These are phyloP conservation scores for Acronicta aceris DNA, from an alignment of 2,888 invertebrate species.

Conservation along the genomic window DNA sequence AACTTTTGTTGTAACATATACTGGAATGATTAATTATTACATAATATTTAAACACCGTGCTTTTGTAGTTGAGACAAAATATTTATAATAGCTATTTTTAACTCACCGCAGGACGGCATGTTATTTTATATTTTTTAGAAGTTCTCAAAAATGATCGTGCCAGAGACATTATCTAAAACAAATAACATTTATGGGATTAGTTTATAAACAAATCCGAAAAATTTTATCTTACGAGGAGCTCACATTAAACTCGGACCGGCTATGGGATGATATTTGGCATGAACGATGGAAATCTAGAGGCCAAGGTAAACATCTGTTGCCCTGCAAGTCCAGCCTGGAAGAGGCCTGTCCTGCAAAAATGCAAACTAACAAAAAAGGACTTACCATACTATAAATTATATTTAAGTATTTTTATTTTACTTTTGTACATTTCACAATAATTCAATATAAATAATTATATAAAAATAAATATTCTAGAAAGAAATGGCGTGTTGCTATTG, in stretches of 20 bases:
- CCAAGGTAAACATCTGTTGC: no score
- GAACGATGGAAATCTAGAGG: no score
- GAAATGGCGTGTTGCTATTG: constrained; percentile 4
- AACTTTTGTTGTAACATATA: constrained; percentile 9
- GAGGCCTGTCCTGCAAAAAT: background rate
- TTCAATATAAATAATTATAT: constrained; percentile 2
- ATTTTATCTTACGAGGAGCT: no score
- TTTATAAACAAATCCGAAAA: no score
- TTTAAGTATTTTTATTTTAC: background rate
- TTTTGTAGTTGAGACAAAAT: no score
- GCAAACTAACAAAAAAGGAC: background rate
- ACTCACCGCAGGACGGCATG: constrained; percentile 54
- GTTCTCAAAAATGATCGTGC: constrained; percentile 53
- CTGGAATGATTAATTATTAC: constrained; percentile 21
- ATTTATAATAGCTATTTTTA: background rate
- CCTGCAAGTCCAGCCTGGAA: no score
- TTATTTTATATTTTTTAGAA: constrained; percentile 38
- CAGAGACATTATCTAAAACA: constrained; percentile 57
- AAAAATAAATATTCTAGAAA: constrained; percentile 1
- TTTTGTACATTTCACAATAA: background rate
- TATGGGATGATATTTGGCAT: no score
- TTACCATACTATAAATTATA: background rate
- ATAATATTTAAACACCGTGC: background rate
- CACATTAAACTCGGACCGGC: no score
- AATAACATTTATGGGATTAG: background rate